Conservation (phyloP, 2,888 invertebrate species). For the Cecidostiba fungosa region DNA sequence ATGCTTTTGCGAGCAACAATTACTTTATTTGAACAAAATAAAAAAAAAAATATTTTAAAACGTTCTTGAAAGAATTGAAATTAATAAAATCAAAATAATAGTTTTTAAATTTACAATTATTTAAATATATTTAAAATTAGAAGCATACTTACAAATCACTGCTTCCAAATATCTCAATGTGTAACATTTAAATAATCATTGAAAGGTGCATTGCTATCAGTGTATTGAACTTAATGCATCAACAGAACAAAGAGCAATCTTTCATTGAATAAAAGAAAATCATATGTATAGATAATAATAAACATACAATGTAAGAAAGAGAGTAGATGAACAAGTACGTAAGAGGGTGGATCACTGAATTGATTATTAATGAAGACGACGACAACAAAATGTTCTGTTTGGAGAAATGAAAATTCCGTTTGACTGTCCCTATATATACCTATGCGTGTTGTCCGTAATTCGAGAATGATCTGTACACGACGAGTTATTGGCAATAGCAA, state of each 20-base stretch:
- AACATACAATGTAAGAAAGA: constrained; percentile 51
- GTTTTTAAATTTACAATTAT: constrained; percentile 47
- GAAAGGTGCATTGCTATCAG: constrained; percentile 44
- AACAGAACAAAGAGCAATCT: constrained; percentile 49
- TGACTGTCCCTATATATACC: constrained; percentile 39
- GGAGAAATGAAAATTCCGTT: constrained; percentile 46
- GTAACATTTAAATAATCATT: constrained; percentile 58
- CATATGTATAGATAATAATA: constrained; percentile 56
- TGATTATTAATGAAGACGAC: constrained; percentile 37
- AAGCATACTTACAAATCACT: constrained; percentile 54
- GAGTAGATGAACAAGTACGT: constrained; percentile 52
- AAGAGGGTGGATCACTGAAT: constrained; percentile 37
- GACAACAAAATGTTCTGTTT: constrained; percentile 47
- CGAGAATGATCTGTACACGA: constrained; percentile 18
- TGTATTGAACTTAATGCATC: constrained; percentile 56
- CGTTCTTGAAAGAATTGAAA: constrained; percentile 41
- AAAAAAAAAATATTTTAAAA: constrained; percentile 42
- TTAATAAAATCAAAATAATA: constrained; percentile 54
- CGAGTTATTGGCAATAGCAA: neutral
- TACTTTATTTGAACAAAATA: constrained; percentile 57
- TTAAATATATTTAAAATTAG: constrained; percentile 45
- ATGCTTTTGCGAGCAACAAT: constrained; percentile 56
- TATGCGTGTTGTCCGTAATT: constrained; percentile 37
- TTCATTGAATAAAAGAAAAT: constrained; percentile 46
- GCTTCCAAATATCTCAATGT: constrained; percentile 59